Evolutionary conservation across 2,113 vertebrate genomes (phyloP).

Genomic region (Prionailurus bengalensis): DNA sequence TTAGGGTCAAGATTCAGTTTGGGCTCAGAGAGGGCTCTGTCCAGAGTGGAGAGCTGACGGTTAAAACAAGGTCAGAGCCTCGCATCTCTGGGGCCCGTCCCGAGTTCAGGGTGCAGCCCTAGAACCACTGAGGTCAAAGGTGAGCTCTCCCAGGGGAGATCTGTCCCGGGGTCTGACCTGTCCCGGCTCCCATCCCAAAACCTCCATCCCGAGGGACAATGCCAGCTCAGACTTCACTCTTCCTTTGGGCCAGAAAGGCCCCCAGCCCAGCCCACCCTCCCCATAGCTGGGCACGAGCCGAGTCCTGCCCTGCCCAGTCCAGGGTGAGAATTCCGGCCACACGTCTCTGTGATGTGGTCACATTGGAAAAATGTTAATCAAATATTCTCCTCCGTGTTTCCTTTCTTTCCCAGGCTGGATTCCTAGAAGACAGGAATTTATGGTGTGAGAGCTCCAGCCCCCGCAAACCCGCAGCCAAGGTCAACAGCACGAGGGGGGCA

Average conservation of each 20-base stretch:
- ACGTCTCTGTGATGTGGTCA: constrained; percentile 85
- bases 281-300: constrained; percentile 11
- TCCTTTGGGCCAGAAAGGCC: neutral
- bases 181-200: accelerated
- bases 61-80: neutral
- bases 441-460: constrained; percentile 89
- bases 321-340: constrained; percentile 84
- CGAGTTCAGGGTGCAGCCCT: neutral
- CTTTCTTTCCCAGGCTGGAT: constrained; percentile 91
- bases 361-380: constrained; percentile 90
- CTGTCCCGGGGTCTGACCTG: neutral
- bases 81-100: neutral
- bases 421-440: constrained; percentile 94
- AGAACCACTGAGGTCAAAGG: neutral
- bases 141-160: neutral
- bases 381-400: constrained; percentile 85
- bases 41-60: neutral
- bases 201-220: neutral
- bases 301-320: constrained; percentile 59
- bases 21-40: neutral
- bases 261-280: neutral
- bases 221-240: neutral
- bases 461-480: constrained; percentile 86
- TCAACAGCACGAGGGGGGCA: constrained; percentile 88
- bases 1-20: neutral